Evolutionary conservation across 2,888 invertebrate species (phyloP), one percentile per base, ranked within the genome.

Genomic region (Cerastis leucographa): DNA sequence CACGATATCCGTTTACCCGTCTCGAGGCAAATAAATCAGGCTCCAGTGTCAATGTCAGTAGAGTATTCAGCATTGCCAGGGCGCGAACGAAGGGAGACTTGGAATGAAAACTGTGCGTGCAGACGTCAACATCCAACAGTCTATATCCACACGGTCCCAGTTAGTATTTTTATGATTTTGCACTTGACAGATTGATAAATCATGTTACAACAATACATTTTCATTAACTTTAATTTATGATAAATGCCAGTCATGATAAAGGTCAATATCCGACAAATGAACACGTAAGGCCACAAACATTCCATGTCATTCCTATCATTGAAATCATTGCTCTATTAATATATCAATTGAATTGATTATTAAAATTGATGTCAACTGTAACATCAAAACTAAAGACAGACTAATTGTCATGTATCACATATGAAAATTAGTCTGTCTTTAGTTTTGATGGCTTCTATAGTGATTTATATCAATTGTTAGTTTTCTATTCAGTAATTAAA

Each of bases 391-490:
- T n/a, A n/a, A n/a, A n/a, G n/a, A n/a, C n/a, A n/a, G n/a, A n/a
- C n/a, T n/a, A n/a, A n/a, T n/a, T n/a, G n/a, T n/a, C n/a, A n/a
- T n/a, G n/a, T n/a, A n/a, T n/a, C n/a, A 56, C 19, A 25, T 2
- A 56, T 46, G 40, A 56, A 72, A 67, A 78, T 72, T 22, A 49
- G 17, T 61, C 29, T 25, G 49, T 65, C 19, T 49, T 14, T n/a
- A 44, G 49, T 74, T 62, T 51, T 51, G 35, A 70, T 78, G 29
- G 42, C 3, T 49, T 74, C 51, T 44, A 68, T 82, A 64, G n/a
- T 68, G 72, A 78, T 81, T 72, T 68, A 83, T 44, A 42, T 71
- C 65, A 62, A 81, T 81, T 51, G 29, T 35, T 61, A 35, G 14
- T 51, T 46, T 66, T n/a, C n/a, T n/a, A n/a, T n/a, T n/a, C 25